Conservation (phyloP, 2,113 vertebrate species). For the Glareola pratincola region DNA sequence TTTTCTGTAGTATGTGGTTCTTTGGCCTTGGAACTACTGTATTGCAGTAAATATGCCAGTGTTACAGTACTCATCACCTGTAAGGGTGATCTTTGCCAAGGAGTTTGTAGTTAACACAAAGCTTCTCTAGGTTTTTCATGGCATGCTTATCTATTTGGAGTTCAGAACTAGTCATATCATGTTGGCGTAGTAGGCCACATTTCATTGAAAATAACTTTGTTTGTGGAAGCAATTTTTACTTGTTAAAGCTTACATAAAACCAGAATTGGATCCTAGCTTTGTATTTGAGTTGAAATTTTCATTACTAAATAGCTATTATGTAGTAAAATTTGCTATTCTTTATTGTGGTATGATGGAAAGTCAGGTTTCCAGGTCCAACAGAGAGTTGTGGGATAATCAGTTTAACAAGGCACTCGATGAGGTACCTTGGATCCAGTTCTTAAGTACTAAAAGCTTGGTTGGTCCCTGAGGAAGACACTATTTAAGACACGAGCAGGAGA, state of each 20-base stretch:
- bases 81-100: not conserved
- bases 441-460: not conserved
- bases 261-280: not conserved
- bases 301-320: not conserved
- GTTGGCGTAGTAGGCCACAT: not conserved
- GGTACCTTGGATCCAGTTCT: not conserved
- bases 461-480: not conserved
- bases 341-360: not conserved
- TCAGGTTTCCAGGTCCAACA: not conserved
- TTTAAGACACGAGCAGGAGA: not conserved
- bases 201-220: not conserved
- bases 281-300: not conserved
- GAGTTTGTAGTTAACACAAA: not conserved
- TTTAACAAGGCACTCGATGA: not conserved
- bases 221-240: not conserved
- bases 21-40: not conserved
- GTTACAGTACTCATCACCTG: not conserved
- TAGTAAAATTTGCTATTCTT: not conserved
- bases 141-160: not conserved
- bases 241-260: not conserved
- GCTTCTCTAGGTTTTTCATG: not conserved
- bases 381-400: not conserved
- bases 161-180: not conserved
- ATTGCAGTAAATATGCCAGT: not conserved
- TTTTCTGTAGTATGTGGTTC: not conserved